Evolutionary conservation across 2,797 vertebrate genomes (phyloP), one percentile per base, ranked within the genome.

Genomic region (Cynodonichthys magdalenae): DNA sequence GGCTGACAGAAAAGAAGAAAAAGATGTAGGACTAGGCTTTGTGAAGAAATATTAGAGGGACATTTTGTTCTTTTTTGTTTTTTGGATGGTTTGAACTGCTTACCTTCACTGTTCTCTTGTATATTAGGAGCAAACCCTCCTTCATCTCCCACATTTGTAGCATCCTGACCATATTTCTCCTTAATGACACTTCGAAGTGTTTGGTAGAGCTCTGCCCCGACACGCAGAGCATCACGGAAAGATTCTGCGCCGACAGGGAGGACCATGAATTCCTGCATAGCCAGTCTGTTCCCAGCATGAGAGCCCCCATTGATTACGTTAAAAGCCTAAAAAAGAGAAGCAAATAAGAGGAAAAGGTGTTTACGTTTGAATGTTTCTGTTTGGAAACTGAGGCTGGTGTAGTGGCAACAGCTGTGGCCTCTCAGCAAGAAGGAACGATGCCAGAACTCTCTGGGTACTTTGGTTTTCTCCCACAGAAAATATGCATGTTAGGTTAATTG

Each of bases 241-340:
- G 95, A 96, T 85, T 96, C 95, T 0, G 96, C 95, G 15, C 96
- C 96, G 20, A 97, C 96, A 0, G 96, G 96, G 69, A 97, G 93
- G 45, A 96, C 95, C 96, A 97, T 96, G 79, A 97, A 97, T 85
- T 97, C 96, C 81, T 97, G 96, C 96, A 97, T 97, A 46, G 96
- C 96, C 87, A 97, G 86, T 56, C 96, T 95, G 91, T 97, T 97
- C 10, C 96, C 96, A 20, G 96, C 96, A 0, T 97, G 96, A 63
- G 96, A 97, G 42, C 96, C 96, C 5, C 96, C 96, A 0, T 97
- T 97, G 93, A 97, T 97, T 66, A 97, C 96, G 0, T 97, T 97
- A 84, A 97, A 97, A 54, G 96, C 96, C 96, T 97, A 50, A 75
- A 71, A 24, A 24, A 69, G 3, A 53, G 46, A 27, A 1, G 61